Evolutionary conservation across 1,140 invertebrate genomes (phyloP), one percentile per base, ranked within the genome.

Genomic region (Chironomus tepperi): DNA sequence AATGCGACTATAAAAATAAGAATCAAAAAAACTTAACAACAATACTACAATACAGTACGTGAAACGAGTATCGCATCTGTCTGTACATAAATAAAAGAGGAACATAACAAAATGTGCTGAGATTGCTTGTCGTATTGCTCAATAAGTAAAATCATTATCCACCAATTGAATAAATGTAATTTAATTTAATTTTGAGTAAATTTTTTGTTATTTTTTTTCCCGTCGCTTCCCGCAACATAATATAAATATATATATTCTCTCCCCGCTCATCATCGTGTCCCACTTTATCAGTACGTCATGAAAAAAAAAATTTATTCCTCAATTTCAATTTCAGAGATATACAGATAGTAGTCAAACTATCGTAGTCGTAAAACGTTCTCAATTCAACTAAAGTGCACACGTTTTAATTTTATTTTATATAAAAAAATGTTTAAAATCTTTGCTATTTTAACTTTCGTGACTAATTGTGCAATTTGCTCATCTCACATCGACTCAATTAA

Each of bases 391-490:
- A 47, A 47, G 43, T 15, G 15, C 15, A 47, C 43, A 47, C 43
- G 15, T 47, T 10, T 9, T 47, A 15, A 2, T 34, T 34, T 34
- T 5, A 34, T 34, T 34, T 34, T 5, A 34, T 1, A 47, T 47
- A 10, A 10, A 57, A 57, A n/a, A 57, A 57, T 57, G 47, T 57
- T 12, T 12, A 57, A 57, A 57, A 57, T 57, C n/a, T 57, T 12
- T 57, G 47, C 47, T 5, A 5, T 57, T 57, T 12, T 57, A 57
- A 57, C n/a, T 57, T 12, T 70, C 6, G 65, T 21, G 16, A 21
- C 65, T 70, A 70, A 70, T 70, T 70, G 65, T 70, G 16, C 65
- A 70, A 70, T 70, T 70, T 70, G 65, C 16, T 70, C 19, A 19
- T 34, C 24, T 34, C 16, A 70, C 16, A 18, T 70, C 18, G 65